These are phyloP conservation scores for Nyctibius grandis DNA, from an alignment of 2,797 vertebrate species.

Conservation along the genomic window DNA sequence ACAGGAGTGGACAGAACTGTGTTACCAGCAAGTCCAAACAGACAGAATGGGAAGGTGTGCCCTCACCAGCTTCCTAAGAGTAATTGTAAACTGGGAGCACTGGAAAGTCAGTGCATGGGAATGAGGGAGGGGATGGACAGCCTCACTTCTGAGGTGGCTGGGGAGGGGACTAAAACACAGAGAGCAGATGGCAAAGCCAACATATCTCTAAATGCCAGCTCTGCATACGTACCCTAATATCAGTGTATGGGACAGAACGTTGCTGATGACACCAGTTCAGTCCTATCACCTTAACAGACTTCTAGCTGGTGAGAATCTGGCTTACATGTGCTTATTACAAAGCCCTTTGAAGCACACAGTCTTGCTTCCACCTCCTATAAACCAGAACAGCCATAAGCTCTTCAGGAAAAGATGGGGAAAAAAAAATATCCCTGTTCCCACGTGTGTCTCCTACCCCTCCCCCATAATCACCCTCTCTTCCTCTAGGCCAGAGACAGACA, in stretches of 20 bases:
- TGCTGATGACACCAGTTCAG: background rate
- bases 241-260: background rate
- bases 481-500: background rate
- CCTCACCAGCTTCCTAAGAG: background rate
- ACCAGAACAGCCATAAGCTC: background rate
- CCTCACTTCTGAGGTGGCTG: background rate
- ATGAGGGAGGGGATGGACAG: background rate
- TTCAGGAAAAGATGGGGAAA: background rate
- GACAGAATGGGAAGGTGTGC: background rate
- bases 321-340: background rate
- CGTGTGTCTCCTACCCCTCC: background rate
- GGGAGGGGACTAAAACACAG: background rate
- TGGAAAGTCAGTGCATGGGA: slow-evolving; percentile 18
- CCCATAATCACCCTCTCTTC: background rate
- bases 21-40: background rate
- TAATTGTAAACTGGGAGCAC: slow-evolving; percentile 1
- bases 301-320: background rate
- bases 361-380: background rate
- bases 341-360: background rate
- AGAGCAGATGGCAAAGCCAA: background rate
- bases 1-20: background rate
- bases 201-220: background rate
- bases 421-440: background rate
- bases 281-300: background rate
- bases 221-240: background rate